Evolutionary conservation across 30 jellyfish, hydroid and myxozoan species (phyloP).

Genomic region (Rhopilema esculentum): DNA sequence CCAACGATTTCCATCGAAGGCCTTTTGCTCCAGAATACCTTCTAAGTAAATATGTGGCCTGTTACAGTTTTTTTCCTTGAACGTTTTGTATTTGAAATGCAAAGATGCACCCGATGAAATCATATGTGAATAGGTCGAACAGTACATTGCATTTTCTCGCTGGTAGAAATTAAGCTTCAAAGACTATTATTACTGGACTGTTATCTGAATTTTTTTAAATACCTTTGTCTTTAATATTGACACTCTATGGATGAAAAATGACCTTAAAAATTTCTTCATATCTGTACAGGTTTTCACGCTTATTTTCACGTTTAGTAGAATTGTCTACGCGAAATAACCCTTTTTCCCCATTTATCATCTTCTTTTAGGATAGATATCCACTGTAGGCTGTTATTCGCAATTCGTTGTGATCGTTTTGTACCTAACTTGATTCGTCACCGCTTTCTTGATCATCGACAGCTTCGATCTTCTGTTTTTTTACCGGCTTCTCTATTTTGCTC

Average conservation of each 20-base stretch:
- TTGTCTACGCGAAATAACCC: not conserved
- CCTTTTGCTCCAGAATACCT: not conserved
- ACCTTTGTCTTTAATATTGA: not conserved
- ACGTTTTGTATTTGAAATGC: no score
- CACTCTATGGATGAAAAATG: not conserved
- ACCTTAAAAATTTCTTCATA: not conserved
- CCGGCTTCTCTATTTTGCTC: slow-evolving; percentile 56
- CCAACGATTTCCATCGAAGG: not conserved
- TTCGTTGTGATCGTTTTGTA: not conserved
- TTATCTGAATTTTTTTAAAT: not conserved
- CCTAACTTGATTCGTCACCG: not conserved
- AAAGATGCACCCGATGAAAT: no score
- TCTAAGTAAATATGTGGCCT: not conserved
- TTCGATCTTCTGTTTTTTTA: slow-evolving; percentile 3
- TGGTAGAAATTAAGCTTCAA: not conserved
- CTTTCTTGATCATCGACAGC: slow-evolving; percentile 45
- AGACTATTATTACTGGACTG: not conserved
- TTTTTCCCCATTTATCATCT: not conserved
- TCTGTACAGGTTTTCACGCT: not conserved
- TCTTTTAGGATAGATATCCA: not conserved
- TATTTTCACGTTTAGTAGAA: not conserved
- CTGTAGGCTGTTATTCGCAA: not conserved
- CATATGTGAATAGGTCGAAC: no score
- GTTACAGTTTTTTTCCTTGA: not conserved
- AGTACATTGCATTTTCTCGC: no score